These are phyloP conservation scores for Brevipalpus yothersi DNA, from an alignment of 1,140 invertebrate species.

Conservation along the genomic window DNA sequence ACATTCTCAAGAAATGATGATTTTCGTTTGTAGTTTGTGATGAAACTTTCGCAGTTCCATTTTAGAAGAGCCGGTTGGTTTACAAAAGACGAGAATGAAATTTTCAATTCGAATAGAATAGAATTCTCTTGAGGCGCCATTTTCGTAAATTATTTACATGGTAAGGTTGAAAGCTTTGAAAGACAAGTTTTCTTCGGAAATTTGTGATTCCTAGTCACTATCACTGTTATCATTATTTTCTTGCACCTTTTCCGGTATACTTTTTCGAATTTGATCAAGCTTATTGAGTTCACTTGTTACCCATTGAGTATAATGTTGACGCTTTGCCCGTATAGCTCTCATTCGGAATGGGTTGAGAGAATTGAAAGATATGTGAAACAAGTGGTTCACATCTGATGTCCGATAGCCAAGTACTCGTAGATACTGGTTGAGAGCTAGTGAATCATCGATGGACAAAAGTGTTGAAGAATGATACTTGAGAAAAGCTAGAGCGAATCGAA, in stretches of 20 bases:
- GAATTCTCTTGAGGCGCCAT: no score
- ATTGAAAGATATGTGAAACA: conserved; percentile 24
- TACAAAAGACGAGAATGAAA: no score
- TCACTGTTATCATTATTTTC: not conserved
- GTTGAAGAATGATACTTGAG: conserved; percentile 26
- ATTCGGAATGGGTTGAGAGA: conserved; percentile 27
- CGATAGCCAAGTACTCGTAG: conserved; percentile 22
- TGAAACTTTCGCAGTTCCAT: no score
- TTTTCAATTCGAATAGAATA: no score
- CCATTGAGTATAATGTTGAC: conserved; percentile 16
- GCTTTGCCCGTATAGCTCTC: conserved; percentile 18
- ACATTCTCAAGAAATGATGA: no score
- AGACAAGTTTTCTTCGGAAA: no score
- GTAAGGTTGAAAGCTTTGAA: no score
- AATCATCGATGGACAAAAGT: conserved; percentile 20
- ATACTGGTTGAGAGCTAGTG: conserved; percentile 20
- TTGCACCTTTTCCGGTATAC: not conserved
- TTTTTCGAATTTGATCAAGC: not conserved
- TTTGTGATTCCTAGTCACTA: no score
- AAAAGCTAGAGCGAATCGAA: conserved; percentile 29
- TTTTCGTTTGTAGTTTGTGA: no score
- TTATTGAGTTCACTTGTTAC: conserved; percentile 7
- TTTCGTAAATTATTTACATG: no score
- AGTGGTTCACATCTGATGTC: conserved; percentile 19
- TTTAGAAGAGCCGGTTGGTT: no score